Base-by-base conservation (phyloP, 64 coral and sea anemone genomes). In the Actinia equina region DNA sequence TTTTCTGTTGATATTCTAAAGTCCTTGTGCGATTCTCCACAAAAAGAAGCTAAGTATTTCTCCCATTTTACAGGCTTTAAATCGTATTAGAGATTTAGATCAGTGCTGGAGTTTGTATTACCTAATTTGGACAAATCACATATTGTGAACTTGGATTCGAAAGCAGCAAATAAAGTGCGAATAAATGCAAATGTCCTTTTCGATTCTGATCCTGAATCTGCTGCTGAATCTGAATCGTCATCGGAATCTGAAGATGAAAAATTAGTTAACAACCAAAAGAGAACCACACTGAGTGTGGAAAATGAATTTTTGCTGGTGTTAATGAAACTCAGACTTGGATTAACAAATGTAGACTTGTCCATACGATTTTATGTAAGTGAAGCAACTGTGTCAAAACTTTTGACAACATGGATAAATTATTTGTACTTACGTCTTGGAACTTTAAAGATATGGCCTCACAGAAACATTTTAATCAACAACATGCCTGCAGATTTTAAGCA, bases 401-500 rank as follows among this genome's bases (percentile, higher is more conserved):
- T 92, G 27, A 64, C 25, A 56, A 71, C 85, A 64, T 89, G 87
- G 82, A 85, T 93, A 14, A 93, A 85, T 85, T 93, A 88, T 80
- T 37, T 88, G 42, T 93, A 88, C 79, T 18, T 85, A 27, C 52
- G 49, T 55, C 22, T 92, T 57, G 92, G 87, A 88, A 88, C 53
- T 64, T 71, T 93, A 44, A 93, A 93, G 46, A 86, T 89, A 7
- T 89, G 83, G 83, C 83, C 87, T 26, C 92, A 89, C 54, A 89
- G 83, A 82, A 57, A 89, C 44, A 83, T 89, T 20, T 81, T 93
- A 44, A 80, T 89, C 78, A 13, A 45, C 43, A 71, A 93, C 52
- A 56, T 86, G 74, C 91, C 86, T 67, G 14, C 27, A 45, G 23
- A 88, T 18, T 93, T 89, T 52, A 83, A 89, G 81, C 43, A 93